These are phyloP conservation scores for Sepiola atlantica DNA, from an alignment of 2,888 invertebrate species.

Conservation along the genomic window DNA sequence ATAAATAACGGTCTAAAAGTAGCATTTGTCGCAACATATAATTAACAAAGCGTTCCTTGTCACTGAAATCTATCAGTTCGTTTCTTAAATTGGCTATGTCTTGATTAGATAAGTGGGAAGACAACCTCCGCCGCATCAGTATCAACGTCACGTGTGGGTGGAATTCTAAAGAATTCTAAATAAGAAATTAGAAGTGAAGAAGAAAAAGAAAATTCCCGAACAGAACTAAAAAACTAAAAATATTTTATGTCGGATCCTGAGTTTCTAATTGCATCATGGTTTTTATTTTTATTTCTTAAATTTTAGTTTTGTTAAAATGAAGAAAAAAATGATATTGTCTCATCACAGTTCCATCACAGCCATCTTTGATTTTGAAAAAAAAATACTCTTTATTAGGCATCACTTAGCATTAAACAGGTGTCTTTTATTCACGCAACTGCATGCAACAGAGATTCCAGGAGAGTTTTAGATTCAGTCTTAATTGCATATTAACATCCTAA, in stretches of 20 bases:
- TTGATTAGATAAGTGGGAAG: neutral
- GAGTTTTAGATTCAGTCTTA: neutral
- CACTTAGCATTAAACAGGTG: constrained; percentile 1
- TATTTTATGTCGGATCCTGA: neutral
- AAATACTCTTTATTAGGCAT: neutral
- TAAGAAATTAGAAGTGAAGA: neutral
- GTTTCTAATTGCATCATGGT: neutral
- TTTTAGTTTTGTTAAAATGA: neutral
- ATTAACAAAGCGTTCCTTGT: neutral
- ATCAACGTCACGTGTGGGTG: neutral
- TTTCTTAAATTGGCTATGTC: neutral
- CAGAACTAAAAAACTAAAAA: neutral
- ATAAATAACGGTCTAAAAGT: neutral
- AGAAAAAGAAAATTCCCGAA: neutral
- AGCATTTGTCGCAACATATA: neutral
- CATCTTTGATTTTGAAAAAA: neutral
- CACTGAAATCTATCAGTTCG: neutral
- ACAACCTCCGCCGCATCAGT: neutral
- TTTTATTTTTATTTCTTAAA: neutral
- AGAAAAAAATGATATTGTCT: neutral
- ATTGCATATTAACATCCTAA: neutral
- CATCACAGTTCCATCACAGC: neutral
- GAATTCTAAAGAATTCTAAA: neutral
- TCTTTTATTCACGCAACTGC: neutral
- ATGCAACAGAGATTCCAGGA: neutral